phyloP scores from a whole-genome alignment of 2,797 vertebrate species.

The Rhinophrynus dorsalis region DNA sequence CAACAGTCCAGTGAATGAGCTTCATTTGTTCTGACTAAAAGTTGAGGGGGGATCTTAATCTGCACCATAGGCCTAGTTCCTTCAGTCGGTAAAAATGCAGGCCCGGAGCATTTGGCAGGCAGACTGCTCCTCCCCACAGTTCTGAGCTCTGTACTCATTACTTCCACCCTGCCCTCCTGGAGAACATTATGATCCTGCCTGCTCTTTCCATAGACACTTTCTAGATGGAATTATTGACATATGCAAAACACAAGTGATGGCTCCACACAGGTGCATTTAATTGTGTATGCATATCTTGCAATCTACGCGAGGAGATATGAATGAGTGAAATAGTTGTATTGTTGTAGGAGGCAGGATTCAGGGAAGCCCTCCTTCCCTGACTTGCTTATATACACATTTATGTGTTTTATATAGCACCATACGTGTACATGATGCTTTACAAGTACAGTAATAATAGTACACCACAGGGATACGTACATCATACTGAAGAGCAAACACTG shows the following conservation, averaged over 20 bases:
- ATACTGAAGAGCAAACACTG: too few species aligned
- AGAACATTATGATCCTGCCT: slow-evolving; percentile 13
- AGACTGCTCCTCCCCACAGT: slow-evolving; percentile 17
- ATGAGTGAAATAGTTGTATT: too few species aligned
- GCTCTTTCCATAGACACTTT: neutral
- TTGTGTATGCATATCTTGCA: too few species aligned
- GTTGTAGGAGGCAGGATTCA: too few species aligned
- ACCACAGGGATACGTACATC: too few species aligned
- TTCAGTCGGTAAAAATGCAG: slow-evolving; percentile 1
- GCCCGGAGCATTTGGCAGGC: slow-evolving; percentile 8
- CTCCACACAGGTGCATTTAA: too few species aligned
- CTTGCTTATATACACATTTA: too few species aligned
- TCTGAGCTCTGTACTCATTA: neutral
- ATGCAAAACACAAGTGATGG: neutral
- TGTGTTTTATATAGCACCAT: too few species aligned
- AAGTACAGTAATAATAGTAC: too few species aligned
- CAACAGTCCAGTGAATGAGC: neutral
- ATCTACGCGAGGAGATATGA: too few species aligned
- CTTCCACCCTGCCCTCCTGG: slow-evolving; percentile 22
- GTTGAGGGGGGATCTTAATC: neutral
- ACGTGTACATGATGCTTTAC: too few species aligned
- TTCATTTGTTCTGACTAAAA: neutral
- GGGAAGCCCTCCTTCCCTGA: too few species aligned
- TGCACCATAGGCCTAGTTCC: slow-evolving; percentile 13
- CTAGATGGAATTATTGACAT: neutral